Evolutionary conservation across 2,797 vertebrate genomes (phyloP).

Genomic region (Graptemys geographica): DNA sequence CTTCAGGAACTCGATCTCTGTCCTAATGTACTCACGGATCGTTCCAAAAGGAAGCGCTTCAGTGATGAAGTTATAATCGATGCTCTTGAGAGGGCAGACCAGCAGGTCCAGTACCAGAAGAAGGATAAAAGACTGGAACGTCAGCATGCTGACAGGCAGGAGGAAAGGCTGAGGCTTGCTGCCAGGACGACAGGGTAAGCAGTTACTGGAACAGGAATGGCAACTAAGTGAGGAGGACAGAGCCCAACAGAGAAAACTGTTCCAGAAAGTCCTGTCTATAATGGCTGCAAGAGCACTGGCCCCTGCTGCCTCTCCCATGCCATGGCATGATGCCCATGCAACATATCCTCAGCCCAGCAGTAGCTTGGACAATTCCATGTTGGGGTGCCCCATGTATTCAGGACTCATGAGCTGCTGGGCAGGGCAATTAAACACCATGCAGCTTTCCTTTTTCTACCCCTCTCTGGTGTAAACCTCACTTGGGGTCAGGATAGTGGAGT

Average conservation of each 20-base stretch:
- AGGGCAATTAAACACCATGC: too few relatives aligned
- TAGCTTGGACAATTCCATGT: too few relatives aligned
- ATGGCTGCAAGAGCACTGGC: background rate
- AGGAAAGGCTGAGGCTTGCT: background rate
- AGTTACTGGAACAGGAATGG: background rate
- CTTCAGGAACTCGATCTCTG: background rate
- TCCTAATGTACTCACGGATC: background rate
- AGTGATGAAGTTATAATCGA: background rate
- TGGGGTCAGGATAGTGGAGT: too few relatives aligned
- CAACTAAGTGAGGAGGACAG: too few relatives aligned
- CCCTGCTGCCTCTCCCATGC: background rate
- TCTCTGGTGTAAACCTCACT: too few relatives aligned
- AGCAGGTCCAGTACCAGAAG: background rate
- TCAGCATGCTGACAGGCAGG: background rate
- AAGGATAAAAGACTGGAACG: background rate
- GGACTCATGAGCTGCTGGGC: too few relatives aligned
- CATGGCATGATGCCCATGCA: too few relatives aligned
- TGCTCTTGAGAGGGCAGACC: background rate
- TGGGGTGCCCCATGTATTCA: too few relatives aligned
- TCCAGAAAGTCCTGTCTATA: background rate
- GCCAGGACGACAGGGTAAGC: background rate
- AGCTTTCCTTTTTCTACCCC: too few relatives aligned
- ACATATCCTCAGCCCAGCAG: too few relatives aligned
- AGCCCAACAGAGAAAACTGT: background rate
- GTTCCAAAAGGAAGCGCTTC: background rate